phyloP scores from a whole-genome alignment of 2,797 vertebrate genomes.

The Rhadinocentrus ornatus region DNA sequence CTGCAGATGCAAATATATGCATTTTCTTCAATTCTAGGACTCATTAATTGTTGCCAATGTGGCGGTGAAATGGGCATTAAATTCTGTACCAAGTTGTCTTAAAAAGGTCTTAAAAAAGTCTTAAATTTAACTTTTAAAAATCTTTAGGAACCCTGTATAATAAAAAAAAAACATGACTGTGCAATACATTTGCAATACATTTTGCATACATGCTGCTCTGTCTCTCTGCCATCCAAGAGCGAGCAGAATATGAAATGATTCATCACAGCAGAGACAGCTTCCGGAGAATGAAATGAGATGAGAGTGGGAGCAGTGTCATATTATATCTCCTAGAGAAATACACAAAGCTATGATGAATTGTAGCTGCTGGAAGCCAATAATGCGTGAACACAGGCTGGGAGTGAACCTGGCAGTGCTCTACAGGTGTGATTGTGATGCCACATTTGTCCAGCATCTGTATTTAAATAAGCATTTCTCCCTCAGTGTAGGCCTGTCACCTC shows the following conservation, averaged over 20 bases:
- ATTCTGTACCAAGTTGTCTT: no score
- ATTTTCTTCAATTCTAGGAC: no score
- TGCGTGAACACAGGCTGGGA: conserved; percentile 15
- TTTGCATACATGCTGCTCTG: conserved; percentile 58
- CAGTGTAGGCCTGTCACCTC: conserved; percentile 18
- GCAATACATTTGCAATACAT: conserved; percentile 65
- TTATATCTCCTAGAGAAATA: conserved; percentile 69
- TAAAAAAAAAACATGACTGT: conserved; percentile 38
- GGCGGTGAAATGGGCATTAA: no score
- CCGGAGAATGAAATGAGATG: conserved; percentile 69
- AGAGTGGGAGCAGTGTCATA: conserved; percentile 67
- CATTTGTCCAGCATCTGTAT: conserved; percentile 47
- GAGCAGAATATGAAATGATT: conserved; percentile 75
- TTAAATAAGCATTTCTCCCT: conserved; percentile 43
- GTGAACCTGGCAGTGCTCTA: conserved; percentile 26
- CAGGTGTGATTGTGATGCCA: conserved; percentile 31
- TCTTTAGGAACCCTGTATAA: no score
- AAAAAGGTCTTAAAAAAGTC: no score
- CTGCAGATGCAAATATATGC: no score
- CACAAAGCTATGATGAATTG: conserved; percentile 66
- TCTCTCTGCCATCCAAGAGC: conserved; percentile 50
- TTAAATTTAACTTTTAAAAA: no score
- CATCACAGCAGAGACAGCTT: conserved; percentile 73
- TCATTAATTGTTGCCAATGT: no score
- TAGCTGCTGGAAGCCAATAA: conserved; percentile 41